Base-by-base conservation (phyloP, 2,113 vertebrate species). In the Gavialis gangeticus region DNA sequence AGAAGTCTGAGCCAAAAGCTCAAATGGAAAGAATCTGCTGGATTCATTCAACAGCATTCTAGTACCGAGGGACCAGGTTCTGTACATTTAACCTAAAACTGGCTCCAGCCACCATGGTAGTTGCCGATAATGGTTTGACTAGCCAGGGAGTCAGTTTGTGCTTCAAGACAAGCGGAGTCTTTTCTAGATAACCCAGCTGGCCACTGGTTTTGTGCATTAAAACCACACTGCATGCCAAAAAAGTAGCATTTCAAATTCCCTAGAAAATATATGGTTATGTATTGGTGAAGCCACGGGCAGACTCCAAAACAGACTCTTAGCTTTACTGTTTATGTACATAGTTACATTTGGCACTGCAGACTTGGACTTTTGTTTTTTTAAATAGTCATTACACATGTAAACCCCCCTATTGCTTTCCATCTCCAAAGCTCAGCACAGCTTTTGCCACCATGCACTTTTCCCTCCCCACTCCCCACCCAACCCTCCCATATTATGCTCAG, bases 241-340 rank as follows among this genome's bases (percentile, higher is more conserved):
- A 71, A 93, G 87, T 84, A 96, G 95, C 95, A 96, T 93, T 91
- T 93, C 90, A 85, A 91, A 95, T 90, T 84, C 84, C 84, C 91
- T 91, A 97, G 88, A 94, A 96, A 93, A 94, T 2, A 94, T 82
- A 91, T 3, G 4, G 75, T 76, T 69, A 12, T 69, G 86, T 76
- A 73, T 0, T 0, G 46, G 34, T 46, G 81, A 2, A 90, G 90
- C 93, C 86, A 22, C 37, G 37, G 85, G 80, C 91, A 90, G 87
- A 94, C 79, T 81, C 90, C 94, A 75, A 84, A 89, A 71, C 87
- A 91, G 60, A 77, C 11, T 82, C 22, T 16, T 79, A 67, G 80
- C 91, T 76, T 91, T 66, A 1, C 46, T 25, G 0, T 37, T 81
- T 59, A 54, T 30, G 79, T 64, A 82, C 85, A 91, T 2, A 1